phyloP scores from a whole-genome alignment of 2,113 vertebrate genomes.

The Neodontobutis hainanensis region DNA sequence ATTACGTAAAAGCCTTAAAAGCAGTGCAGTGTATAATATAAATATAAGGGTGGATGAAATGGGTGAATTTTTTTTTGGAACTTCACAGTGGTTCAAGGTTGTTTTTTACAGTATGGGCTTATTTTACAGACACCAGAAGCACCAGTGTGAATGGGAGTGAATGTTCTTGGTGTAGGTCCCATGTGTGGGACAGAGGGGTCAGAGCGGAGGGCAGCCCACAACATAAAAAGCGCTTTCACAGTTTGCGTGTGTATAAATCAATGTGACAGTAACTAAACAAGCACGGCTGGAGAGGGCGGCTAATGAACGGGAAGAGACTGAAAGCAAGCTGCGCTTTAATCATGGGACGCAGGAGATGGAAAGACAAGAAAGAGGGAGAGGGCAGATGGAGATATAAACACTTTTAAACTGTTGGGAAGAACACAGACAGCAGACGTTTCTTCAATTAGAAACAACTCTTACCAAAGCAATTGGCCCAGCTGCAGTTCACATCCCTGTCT shows the following conservation, averaged over 20 bases:
- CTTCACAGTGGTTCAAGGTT: neutral
- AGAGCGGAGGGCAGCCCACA: slow-evolving; percentile 18
- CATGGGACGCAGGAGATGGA: slow-evolving; percentile 38
- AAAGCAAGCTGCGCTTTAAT: slow-evolving; percentile 53
- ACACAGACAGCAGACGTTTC: neutral
- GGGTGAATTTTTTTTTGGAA: too few species aligned
- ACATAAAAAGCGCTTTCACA: slow-evolving; percentile 48
- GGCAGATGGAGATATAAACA: slow-evolving; percentile 17
- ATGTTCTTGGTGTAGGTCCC: neutral
- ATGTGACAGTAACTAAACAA: slow-evolving; percentile 63
- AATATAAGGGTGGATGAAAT: too few species aligned
- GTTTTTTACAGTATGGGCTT: neutral
- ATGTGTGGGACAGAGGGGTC: slow-evolving; percentile 8
- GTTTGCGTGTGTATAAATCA: slow-evolving; percentile 57
- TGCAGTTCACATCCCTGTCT: too few species aligned
- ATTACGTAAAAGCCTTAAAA: too few species aligned
- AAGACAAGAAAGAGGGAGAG: neutral
- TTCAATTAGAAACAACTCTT: too few species aligned
- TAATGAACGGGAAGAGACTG: slow-evolving; percentile 60
- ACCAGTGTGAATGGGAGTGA: neutral
- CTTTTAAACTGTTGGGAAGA: neutral
- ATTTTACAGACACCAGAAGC: neutral
- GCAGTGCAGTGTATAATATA: too few species aligned
- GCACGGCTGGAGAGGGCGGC: slow-evolving; percentile 32
- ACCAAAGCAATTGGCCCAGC: too few species aligned